Conservation (phyloP, 2,888 invertebrate species). For the Xestia xanthographa region DNA sequence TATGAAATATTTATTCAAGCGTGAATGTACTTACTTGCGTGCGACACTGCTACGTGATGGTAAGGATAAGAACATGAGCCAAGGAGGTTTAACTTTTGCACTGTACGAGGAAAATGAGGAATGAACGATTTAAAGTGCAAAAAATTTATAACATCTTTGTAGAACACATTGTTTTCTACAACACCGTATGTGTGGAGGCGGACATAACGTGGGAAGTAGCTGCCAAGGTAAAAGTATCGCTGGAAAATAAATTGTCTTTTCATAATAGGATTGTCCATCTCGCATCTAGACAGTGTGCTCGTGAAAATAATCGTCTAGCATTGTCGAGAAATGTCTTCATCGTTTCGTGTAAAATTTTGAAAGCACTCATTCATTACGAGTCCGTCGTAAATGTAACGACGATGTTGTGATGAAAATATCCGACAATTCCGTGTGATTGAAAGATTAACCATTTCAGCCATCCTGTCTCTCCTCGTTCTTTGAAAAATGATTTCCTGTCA, state of each 20-base stretch:
- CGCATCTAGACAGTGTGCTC: background rate
- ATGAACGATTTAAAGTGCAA: background rate
- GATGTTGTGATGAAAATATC: constrained; percentile 39
- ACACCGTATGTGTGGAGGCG: background rate
- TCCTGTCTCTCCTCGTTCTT: constrained; percentile 29
- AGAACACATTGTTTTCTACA: background rate
- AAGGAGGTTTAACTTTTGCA: background rate
- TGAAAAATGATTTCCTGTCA: constrained; percentile 45
- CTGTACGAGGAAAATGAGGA: background rate
- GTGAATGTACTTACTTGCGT: background rate
- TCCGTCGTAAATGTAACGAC: constrained; percentile 21
- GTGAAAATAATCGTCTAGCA: constrained; percentile 23
- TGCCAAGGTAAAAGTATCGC: background rate
- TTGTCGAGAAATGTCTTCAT: background rate
- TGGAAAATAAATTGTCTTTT: constrained; percentile 5
- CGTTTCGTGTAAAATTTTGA: constrained; percentile 17
- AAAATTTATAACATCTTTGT: background rate
- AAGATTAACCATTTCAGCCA: constrained; percentile 25
- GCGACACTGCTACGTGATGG: constrained; percentile 16
- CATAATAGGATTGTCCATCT: background rate
- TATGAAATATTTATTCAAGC: constrained; percentile 8
- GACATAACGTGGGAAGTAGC: constrained; percentile 3
- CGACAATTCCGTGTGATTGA: constrained; percentile 22
- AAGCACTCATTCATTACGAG: constrained; percentile 30
- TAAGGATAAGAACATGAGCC: background rate